Evolutionary conservation across 2,888 invertebrate species (phyloP).

Genomic region (Bimastos eiseni): DNA sequence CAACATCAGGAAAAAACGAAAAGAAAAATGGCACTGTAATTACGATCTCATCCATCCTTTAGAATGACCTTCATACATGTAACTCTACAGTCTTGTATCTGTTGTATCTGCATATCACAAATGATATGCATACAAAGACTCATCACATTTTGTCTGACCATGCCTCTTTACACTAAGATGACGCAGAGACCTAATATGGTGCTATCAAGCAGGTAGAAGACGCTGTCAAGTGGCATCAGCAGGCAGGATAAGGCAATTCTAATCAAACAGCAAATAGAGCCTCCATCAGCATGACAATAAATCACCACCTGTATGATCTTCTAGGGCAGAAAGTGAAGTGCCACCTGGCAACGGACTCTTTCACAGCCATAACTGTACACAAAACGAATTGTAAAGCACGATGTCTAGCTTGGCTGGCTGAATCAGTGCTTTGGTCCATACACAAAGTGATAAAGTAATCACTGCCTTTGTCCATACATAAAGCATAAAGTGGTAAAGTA

Average conservation of each 20-base stretch:
- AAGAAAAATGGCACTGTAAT: background rate
- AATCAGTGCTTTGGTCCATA: background rate
- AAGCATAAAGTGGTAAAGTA: background rate
- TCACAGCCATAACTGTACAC: background rate
- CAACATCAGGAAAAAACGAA: background rate
- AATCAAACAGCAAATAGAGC: background rate
- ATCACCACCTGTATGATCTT: background rate
- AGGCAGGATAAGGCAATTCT: background rate
- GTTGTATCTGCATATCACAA: no score
- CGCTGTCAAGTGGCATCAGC: background rate
- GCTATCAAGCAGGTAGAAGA: background rate
- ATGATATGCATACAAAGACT: no score
- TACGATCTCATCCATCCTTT: background rate
- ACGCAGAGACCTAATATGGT: background rate
- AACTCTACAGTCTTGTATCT: no score
- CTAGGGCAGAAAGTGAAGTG: background rate
- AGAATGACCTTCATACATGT: no score
- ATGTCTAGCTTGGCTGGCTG: background rate
- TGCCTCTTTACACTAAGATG: background rate
- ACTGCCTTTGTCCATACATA: background rate
- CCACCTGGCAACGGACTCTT: conserved; percentile 3
- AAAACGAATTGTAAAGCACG: background rate
- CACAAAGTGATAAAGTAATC: background rate
- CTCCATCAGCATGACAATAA: background rate
- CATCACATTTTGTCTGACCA: background rate